A percentile compares a stretch with the other conserved stretches of the same genome.
Evolutionary conservation across 2,888 invertebrate genomes (phyloP).

Genomic region (Tenthredo mesomela): DNA sequence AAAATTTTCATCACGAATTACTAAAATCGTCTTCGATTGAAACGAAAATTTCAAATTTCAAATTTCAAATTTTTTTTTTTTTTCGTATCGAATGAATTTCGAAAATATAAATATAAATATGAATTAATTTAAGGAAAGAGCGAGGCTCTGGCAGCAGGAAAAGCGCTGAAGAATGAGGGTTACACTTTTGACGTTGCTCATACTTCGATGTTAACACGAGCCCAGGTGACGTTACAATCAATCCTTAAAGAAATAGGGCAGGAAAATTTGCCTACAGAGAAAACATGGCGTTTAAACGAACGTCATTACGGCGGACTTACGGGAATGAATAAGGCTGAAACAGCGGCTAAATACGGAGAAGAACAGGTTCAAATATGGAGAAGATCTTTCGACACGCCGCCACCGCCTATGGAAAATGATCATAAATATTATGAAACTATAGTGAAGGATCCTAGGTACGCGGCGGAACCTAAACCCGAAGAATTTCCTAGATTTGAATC

Average conservation of each 20-base stretch:
- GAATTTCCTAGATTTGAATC: constrained; percentile 92
- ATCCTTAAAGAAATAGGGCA: constrained; percentile 86
- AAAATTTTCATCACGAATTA: not conserved
- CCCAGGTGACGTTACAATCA: constrained; percentile 86
- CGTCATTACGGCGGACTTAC: constrained; percentile 93
- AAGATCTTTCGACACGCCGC: constrained; percentile 89
- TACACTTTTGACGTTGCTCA: constrained; percentile 89
- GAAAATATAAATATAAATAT: not conserved
- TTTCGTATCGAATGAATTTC: too few relatives aligned
- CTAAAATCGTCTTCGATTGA: too few relatives aligned
- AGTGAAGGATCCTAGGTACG: constrained; percentile 87
- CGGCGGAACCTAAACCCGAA: constrained; percentile 84
- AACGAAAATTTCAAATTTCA: too few relatives aligned
- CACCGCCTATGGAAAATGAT: constrained; percentile 88
- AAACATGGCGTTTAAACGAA: constrained; percentile 92
- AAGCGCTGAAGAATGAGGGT: constrained; percentile 85
- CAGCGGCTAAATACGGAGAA: constrained; percentile 92
- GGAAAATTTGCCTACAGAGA: constrained; percentile 83
- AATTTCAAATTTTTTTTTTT: too few relatives aligned
- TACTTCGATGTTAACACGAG: constrained; percentile 89
- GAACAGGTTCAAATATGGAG: constrained; percentile 93
- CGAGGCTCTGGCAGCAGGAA: constrained; percentile 87
- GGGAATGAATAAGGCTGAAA: constrained; percentile 91
- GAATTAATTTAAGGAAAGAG: constrained; percentile 80
- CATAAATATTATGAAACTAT: constrained; percentile 89